Evolutionary conservation across 2,888 invertebrate species (phyloP).

Genomic region (Sthenelais limicola): DNA sequence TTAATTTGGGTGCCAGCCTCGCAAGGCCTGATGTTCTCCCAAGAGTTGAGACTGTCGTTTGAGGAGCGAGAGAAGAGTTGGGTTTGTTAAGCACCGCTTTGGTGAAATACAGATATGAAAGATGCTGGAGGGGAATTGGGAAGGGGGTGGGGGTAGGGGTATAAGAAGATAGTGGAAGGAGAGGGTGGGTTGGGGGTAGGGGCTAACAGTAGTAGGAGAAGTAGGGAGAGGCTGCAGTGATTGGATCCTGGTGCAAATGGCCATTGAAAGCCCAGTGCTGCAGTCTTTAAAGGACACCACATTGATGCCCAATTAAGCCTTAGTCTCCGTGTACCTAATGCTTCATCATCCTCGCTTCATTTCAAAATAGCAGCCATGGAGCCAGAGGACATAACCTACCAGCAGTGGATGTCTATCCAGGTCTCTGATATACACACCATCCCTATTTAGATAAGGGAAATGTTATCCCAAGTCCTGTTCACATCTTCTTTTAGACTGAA

Average conservation of each 20-base stretch:
- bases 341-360: slow-evolving; percentile 23
- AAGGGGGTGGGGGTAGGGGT: not conserved
- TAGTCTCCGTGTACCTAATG: not conserved
- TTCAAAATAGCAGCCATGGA: slow-evolving; percentile 19
- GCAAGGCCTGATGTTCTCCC: not conserved
- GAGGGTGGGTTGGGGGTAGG: not conserved
- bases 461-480: no score
- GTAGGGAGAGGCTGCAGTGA: slow-evolving; percentile 17
- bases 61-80: not conserved
- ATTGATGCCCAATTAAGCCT: slow-evolving; percentile 20
- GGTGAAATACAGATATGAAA: slow-evolving; percentile 6
- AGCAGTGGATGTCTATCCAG: no score
- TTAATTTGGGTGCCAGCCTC: slow-evolving; percentile 3
- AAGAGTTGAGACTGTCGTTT: not conserved
- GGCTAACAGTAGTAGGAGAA: not conserved
- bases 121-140: slow-evolving; percentile 9
- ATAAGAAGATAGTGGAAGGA: slow-evolving; percentile 16
- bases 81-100: not conserved
- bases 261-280: slow-evolving; percentile 23
- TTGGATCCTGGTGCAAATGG: slow-evolving; percentile 36
- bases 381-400: no score
- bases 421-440: no score
- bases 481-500: no score
- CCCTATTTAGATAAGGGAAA: no score
- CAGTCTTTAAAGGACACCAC: slow-evolving; percentile 15